Percentiles rank a stretch among this genome's conserved stretches.
phyloP scores from a whole-genome alignment of 2,888 invertebrate genomes.

The Leucophenga montana region DNA sequence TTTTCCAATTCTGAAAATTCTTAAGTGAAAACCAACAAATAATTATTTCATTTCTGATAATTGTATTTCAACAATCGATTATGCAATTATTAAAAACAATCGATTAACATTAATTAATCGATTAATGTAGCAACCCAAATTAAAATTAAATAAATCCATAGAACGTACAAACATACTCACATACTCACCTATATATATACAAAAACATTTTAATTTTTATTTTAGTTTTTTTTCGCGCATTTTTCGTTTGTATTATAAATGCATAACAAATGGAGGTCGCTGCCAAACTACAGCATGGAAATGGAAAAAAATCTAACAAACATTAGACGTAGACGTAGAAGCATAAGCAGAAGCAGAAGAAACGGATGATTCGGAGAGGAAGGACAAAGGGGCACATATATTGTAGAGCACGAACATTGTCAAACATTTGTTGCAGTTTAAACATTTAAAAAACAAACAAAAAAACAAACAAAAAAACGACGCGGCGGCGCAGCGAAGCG shows the following conservation, averaged over 20 bases:
- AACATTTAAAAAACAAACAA: conserved; percentile 29
- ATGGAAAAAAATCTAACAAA: conserved; percentile 45
- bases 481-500: conserved; percentile 53
- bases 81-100: no score
- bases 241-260: conserved; percentile 55
- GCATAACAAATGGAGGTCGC: conserved; percentile 66
- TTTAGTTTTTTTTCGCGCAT: conserved; percentile 10
- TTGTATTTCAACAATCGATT: no score
- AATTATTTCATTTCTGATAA: no score
- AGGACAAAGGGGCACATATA: no score
- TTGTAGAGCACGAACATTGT: not conserved
- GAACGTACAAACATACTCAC: not conserved
- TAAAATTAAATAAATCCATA: conserved; percentile 1
- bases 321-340: conserved; percentile 10
- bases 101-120: no score
- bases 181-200: not conserved
- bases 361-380: not conserved
- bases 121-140: not conserved
- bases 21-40: no score
- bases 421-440: conserved; percentile 4
- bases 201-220: not conserved
- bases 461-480: no score
- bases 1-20: no score
- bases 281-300: conserved; percentile 60
- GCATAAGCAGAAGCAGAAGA: no score